Conservation (phyloP, 2,797 vertebrate species). For the Coregonus sp. region DNA sequence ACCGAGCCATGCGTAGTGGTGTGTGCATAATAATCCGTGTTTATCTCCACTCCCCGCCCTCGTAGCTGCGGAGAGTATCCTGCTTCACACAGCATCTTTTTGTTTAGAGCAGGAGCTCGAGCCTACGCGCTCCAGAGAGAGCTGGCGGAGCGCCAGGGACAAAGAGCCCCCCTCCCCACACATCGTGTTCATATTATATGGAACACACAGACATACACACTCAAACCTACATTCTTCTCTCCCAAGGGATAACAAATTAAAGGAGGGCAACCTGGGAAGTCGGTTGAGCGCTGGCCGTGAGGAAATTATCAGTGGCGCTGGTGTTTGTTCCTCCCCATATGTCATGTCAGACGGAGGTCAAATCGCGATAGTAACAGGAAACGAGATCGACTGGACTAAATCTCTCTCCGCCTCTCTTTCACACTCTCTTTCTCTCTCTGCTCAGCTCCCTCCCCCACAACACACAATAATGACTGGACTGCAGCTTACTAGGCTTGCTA, state of each 20-base stretch:
- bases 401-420: too few species aligned
- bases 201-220: not conserved
- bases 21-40: constrained; percentile 67
- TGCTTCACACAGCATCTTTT: constrained; percentile 71
- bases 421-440: not conserved
- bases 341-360: constrained; percentile 87
- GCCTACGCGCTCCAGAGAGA: constrained; percentile 73
- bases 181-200: not conserved
- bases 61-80: constrained; percentile 75
- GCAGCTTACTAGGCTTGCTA: constrained; percentile 42
- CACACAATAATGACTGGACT: constrained; percentile 16
- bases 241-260: not conserved
- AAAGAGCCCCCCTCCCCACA: constrained; percentile 55
- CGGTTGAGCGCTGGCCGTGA: constrained; percentile 53
- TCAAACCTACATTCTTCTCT: not conserved
- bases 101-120: constrained; percentile 55
- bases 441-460: not conserved
- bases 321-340: constrained; percentile 81
- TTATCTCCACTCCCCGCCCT: constrained; percentile 72
- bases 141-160: constrained; percentile 78
- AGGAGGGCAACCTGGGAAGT: not conserved
- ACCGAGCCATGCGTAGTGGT: constrained; percentile 21
- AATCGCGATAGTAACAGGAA: constrained; percentile 66
- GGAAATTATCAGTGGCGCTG: constrained; percentile 84
- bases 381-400: constrained; percentile 11